Evolutionary conservation across 2,113 vertebrate genomes (phyloP).

Genomic region (Ifrita kowaldi): DNA sequence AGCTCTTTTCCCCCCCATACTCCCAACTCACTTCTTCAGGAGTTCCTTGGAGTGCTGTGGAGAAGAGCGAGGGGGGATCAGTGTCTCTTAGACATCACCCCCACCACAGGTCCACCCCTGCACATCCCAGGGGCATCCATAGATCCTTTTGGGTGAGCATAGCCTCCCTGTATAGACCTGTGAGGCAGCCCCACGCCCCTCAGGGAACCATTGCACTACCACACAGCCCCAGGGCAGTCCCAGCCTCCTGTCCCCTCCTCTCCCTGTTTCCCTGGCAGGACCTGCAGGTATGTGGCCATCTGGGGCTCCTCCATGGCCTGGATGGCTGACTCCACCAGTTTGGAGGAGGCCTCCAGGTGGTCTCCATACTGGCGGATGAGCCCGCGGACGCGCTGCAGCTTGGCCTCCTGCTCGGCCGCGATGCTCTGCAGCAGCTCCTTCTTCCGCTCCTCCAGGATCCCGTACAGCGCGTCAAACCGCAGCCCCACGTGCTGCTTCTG

Average conservation of each 20-base stretch:
- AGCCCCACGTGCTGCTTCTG: constrained; percentile 81
- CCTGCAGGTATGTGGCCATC: constrained; percentile 88
- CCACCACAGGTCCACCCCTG: neutral
- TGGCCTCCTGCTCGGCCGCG: constrained; percentile 79
- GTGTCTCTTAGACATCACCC: neutral
- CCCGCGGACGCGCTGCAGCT: constrained; percentile 74
- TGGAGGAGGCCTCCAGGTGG: constrained; percentile 82
- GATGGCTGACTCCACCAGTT: constrained; percentile 86
- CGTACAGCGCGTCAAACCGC: constrained; percentile 75
- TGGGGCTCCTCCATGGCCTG: constrained; percentile 88
- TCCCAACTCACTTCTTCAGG: constrained; percentile 84
- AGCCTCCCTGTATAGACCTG: neutral
- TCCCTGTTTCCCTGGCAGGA: neutral
- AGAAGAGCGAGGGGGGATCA: neutral
- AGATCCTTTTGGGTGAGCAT: too few relatives aligned
- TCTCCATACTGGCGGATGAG: constrained; percentile 84
- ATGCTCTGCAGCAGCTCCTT: constrained; percentile 82
- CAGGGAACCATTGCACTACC: rapidly evolving
- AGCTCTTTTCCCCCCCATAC: neutral
- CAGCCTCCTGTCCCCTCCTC: neutral
- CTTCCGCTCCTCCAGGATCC: constrained; percentile 87
- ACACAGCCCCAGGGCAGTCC: neutral
- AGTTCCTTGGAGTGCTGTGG: constrained; percentile 83
- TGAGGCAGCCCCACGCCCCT: neutral
- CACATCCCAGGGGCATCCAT: neutral